Base-by-base conservation (phyloP, 2,113 vertebrate species). In the Regulus satrapa region DNA sequence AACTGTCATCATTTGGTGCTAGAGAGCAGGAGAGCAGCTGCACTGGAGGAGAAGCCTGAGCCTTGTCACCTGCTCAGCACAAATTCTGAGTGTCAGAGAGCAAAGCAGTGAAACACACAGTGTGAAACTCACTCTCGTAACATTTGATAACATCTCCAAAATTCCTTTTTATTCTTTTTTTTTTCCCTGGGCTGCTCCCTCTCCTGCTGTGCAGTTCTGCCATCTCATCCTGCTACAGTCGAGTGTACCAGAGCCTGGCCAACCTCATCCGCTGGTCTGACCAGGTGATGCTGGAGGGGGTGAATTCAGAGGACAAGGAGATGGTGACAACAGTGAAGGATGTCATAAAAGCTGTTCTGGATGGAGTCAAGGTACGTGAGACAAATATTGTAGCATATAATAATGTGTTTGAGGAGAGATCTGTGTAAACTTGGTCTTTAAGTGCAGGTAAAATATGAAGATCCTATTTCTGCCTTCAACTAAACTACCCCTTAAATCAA, bases 241-340 rank as follows among this genome's bases (percentile, higher is more conserved):
- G 99, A 0, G 99, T 99, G 32, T 99, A 99, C 97, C 99, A 99
- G 97, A 99, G 99, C 88, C 98, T 99, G 75, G 99, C 99, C 92
- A 99, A 99, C 93, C 98, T 99, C 12, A 99, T 99, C 56, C 99
- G 99, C 49, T 99, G 99, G 99, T 99, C 99, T 12, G 99, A 99
- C 85, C 99, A 99, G 94, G 99, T 99, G 94, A 99, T 99, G 99
- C 98, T 99, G 43, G 99, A 99, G 66, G 99, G 99, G 24, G 98
- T 99, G 64, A 99, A 99, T 92, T 98, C 98, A 10, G 99, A 99
- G 81, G 99, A 99, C 97, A 99, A 99, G 85, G 99, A 99, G 91
- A 98, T 98, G 89, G 99, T 99, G 95, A 97, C 98, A 2, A 98
- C 98, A 1, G 99, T 99, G 63, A 99, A 98, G 72, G 98, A 97